Conservation (phyloP, 2,113 vertebrate species). For the Cairina moschata region DNA sequence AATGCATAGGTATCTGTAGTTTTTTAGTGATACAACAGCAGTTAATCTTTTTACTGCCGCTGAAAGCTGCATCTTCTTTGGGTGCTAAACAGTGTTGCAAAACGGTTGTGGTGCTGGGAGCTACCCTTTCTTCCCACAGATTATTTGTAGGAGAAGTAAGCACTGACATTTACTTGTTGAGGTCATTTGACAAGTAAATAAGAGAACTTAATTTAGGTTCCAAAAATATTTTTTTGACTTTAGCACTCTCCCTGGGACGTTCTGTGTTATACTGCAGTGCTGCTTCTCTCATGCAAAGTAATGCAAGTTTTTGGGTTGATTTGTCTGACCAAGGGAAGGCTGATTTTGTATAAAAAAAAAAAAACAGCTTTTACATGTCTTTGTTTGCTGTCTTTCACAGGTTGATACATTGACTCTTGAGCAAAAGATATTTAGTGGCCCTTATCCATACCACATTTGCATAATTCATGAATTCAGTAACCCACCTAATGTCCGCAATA, state of each 20-base stretch:
- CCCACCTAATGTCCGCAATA: slow-evolving; percentile 97
- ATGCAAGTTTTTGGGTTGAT: not conserved
- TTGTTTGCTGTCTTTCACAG: slow-evolving; percentile 68
- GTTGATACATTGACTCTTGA: slow-evolving; percentile 92
- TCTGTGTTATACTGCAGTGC: not conserved
- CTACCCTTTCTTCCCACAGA: not conserved
- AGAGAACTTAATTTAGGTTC: not conserved
- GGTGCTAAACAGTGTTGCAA: not conserved
- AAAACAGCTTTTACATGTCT: not conserved
- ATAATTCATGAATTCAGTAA: slow-evolving; percentile 98
- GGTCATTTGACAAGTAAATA: not conserved
- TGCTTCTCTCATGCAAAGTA: not conserved
- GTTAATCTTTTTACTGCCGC: not conserved
- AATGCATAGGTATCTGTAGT: not conserved
- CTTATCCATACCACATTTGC: slow-evolving; percentile 96
- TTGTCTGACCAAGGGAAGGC: not conserved
- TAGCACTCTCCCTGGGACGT: not conserved
- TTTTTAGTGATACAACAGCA: not conserved
- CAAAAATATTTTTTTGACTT: not conserved
- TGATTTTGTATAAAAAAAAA: not conserved
- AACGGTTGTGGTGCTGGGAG: not conserved
- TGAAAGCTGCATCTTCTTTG: not conserved
- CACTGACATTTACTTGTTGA: not conserved
- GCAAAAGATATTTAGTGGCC: slow-evolving; percentile 94
- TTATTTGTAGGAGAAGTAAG: not conserved